Evolutionary conservation across 2,113 vertebrate species (phyloP).

Genomic region (Naja naja): DNA sequence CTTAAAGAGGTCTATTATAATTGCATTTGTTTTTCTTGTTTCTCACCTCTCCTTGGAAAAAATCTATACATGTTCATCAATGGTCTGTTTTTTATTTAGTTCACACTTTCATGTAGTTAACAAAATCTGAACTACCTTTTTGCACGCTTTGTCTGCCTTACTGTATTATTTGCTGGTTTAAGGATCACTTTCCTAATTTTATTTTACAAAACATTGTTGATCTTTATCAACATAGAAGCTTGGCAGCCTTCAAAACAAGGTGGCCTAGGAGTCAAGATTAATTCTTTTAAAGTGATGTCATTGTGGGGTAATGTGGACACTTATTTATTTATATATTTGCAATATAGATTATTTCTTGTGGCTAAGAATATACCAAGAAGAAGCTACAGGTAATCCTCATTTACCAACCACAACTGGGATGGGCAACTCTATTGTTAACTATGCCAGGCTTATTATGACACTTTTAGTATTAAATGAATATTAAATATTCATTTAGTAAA

Average conservation of each 20-base stretch:
- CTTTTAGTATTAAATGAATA: not conserved
- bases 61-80: slow-evolving; percentile 47
- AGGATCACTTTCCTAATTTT: slow-evolving; percentile 12
- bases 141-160: slow-evolving; percentile 18
- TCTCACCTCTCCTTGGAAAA: slow-evolving; percentile 37
- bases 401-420: not conserved
- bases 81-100: slow-evolving; percentile 36
- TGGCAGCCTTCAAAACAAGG: not conserved
- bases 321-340: not conserved
- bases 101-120: slow-evolving; percentile 34
- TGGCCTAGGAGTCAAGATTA: not conserved
- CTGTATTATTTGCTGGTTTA: slow-evolving; percentile 12
- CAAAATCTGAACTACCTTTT: slow-evolving; percentile 27
- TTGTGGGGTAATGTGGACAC: not conserved
- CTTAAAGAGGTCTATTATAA: slow-evolving; percentile 59
- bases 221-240: not conserved
- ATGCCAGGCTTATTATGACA: not conserved
- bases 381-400: not conserved
- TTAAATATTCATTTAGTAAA: not conserved
- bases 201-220: slow-evolving; percentile 1
- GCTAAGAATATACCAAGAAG: not conserved
- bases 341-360: not conserved
- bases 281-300: not conserved
- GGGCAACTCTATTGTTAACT: not conserved
- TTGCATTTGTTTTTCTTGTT: slow-evolving; percentile 61